phyloP scores from a whole-genome alignment of 2,888 invertebrate species.

The Rhagium mordax region DNA sequence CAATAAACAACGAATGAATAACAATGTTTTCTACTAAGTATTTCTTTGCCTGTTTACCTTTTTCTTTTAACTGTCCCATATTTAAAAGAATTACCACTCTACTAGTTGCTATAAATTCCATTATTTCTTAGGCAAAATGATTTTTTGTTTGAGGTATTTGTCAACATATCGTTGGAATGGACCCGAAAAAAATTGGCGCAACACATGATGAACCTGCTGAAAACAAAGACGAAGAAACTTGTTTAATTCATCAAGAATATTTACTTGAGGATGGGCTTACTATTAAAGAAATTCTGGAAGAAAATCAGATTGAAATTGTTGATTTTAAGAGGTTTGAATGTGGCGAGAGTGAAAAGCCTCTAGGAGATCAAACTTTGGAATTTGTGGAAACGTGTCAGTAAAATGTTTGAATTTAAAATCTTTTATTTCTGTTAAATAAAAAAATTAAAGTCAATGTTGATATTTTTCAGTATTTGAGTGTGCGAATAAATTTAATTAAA shows the following conservation, averaged over 20 bases:
- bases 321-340: slow-evolving; percentile 92
- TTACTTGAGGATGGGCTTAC: slow-evolving; percentile 83
- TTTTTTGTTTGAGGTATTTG: slow-evolving; percentile 76
- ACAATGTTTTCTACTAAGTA: no score
- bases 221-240: slow-evolving; percentile 83
- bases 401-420: background rate
- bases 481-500: no score
- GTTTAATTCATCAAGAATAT: slow-evolving; percentile 90
- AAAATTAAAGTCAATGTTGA: background rate
- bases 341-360: slow-evolving; percentile 75
- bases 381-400: slow-evolving; percentile 78
- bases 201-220: slow-evolving; percentile 75
- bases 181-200: slow-evolving; percentile 82
- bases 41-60: no score
- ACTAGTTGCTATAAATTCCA: no score
- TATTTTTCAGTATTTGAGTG: no score
- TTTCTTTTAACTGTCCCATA: no score
- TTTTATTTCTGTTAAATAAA: slow-evolving; percentile 19
- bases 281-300: slow-evolving; percentile 81
- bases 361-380: slow-evolving; percentile 70
- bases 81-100: no score
- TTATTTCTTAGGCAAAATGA: no score
- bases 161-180: slow-evolving; percentile 94
- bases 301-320: slow-evolving; percentile 77
- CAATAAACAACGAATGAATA: no score